Conservation (phyloP, 2,797 vertebrate species). For the Rhynchonycteris naso region DNA sequence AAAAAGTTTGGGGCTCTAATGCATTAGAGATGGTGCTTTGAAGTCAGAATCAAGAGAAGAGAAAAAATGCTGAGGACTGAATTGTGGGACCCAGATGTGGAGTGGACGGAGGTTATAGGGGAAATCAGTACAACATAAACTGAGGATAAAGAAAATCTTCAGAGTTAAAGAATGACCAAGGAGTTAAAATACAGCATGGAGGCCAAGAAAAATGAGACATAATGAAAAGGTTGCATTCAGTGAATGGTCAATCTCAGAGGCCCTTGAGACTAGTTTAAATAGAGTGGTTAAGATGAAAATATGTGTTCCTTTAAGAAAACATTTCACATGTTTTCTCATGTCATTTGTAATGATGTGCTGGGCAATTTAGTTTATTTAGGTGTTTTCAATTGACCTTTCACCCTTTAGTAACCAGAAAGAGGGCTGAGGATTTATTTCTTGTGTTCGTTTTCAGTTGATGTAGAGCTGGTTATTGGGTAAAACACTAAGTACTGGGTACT, state of each 20-base stretch:
- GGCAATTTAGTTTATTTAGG: conserved; percentile 64
- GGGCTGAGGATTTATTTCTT: conserved; percentile 41
- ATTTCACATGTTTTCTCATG: conserved; percentile 56
- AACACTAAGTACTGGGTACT: conserved; percentile 32
- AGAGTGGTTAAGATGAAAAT: conserved; percentile 65
- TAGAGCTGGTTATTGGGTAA: conserved; percentile 62
- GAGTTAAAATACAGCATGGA: conserved; percentile 1
- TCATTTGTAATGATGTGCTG: conserved; percentile 59
- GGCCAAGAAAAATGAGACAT: conserved; percentile 59
- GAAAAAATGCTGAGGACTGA: background rate
- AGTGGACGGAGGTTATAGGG: background rate
- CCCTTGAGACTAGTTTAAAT: conserved; percentile 37
- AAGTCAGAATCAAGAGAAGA: background rate
- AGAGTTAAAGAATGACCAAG: conserved; percentile 1
- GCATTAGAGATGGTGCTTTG: background rate
- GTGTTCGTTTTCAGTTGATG: conserved; percentile 26
- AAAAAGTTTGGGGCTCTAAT: background rate
- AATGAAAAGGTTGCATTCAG: conserved; percentile 36
- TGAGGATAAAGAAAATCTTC: background rate
- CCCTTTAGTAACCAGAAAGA: conserved; percentile 38
- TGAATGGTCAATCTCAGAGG: background rate
- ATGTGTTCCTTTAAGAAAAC: conserved; percentile 67
- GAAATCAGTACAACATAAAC: background rate
- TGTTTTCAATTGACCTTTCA: conserved; percentile 64
- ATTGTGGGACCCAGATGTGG: background rate